Evolutionary conservation across 1,140 invertebrate genomes (phyloP).

Genomic region (Choristoneura fumiferana): DNA sequence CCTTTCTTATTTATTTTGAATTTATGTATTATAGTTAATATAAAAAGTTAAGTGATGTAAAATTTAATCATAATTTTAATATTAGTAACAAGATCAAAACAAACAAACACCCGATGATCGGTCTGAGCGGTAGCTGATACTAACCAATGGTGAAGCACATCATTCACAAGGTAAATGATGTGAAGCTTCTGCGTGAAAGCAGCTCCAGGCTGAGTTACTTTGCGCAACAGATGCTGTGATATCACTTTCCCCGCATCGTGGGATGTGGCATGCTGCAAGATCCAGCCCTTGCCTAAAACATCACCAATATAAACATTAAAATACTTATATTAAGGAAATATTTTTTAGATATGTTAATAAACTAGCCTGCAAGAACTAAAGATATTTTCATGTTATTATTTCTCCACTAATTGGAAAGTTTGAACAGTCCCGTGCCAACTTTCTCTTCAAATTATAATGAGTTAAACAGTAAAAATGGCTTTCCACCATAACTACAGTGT

Average conservation of each 20-base stretch:
- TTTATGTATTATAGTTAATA: too few species aligned
- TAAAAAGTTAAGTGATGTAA: not conserved
- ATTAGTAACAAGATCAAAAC: constrained; percentile 23
- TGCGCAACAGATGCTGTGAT: constrained; percentile 90
- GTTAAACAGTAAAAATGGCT: too few species aligned
- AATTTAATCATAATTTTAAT: not conserved
- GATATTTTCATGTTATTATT: too few species aligned
- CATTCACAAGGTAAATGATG: constrained; percentile 98
- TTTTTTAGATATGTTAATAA: too few species aligned
- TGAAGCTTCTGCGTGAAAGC: constrained; percentile 95
- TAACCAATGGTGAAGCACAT: constrained; percentile 98
- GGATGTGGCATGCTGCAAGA: constrained; percentile 89
- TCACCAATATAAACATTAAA: constrained; percentile 42
- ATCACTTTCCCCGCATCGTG: constrained; percentile 89
- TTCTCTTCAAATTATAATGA: too few species aligned
- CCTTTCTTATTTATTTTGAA: not conserved
- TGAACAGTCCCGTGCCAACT: too few species aligned
- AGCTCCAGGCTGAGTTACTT: constrained; percentile 84
- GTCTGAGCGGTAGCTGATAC: constrained; percentile 45
- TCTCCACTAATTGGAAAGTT: too few species aligned
- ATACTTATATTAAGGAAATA: constrained; percentile 17
- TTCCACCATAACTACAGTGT: too few species aligned
- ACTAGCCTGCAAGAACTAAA: too few species aligned
- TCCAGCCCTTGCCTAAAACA: constrained; percentile 91
- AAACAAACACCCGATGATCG: not conserved